Base-by-base conservation (phyloP, 2,888 invertebrate genomes). In the Eupithecia tripunctaria region DNA sequence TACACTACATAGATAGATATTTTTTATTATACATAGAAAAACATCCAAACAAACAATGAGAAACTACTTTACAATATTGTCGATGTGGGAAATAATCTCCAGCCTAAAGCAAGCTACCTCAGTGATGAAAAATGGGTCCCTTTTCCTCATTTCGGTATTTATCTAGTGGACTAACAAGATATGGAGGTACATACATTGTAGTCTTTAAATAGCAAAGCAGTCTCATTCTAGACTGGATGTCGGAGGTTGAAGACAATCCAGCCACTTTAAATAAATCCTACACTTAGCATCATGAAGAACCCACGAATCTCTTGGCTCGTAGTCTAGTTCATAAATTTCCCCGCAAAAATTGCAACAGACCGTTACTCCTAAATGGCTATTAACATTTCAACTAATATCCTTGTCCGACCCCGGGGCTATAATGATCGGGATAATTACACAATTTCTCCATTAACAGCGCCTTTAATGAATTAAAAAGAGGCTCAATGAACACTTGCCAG, bases 361-460 rank as follows among this genome's bases (percentile, higher is more conserved):
- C 63, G 47, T 68, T 59, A 43, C 62, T 43, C 66, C 65, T 32
- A 70, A 70, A 67, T 70, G 47, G 68, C 68, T 70, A 73, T 70
- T 68, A 73, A 67, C 69, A 65, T 67, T 63, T 38, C 36, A 63
- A 38, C 64, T 74, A 71, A 74, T 71, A 66, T 62, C 66, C 68
- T 59, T 63, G 36, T 27, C 66, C 60, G 65, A 60, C 47, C 36
- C 47, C 68, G 21, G 36, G 41, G 64, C 67, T 69, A 62, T 74
- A 76, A 79, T 63, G 72, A 75, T 68, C 71, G 79, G 71, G 75
- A 76, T 75, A 76, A 79, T 76, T 79, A 77, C 74, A 68, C 68
- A 75, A 73, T 73, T 79, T 74, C 32, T 68, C 71, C 74, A 76
- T 78, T 79, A 75, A 72, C 73, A 67, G 59, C 38, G 64, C 64